Base-by-base conservation (phyloP, 2,888 invertebrate species). In the Cerceris rybyensis region DNA sequence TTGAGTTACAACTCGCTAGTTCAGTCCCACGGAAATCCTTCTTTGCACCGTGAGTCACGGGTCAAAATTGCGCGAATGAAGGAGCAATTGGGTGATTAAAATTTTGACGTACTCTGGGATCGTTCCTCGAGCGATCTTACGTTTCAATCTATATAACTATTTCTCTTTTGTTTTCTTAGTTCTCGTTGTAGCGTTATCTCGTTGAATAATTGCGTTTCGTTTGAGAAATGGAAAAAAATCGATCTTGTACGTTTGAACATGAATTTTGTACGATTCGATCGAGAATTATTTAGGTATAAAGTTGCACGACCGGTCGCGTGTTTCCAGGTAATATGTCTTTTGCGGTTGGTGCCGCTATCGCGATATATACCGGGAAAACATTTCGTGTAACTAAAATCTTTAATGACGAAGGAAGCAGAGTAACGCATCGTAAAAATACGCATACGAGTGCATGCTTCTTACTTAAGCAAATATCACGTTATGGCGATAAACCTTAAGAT, bases 11-110 rank as follows among this genome's bases (percentile, higher is more conserved):
- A 76, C 85, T 80, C 75, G 77, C 75, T 78, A 59, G 73, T 73
- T 86, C 64, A 82, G 80, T 86, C 86, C 83, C 86, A 86, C 82
- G 83, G 83, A 85, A 85, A 83, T 85, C 80, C 71, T 85, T 79
- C 71, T 77, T 67, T 69, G 60, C 75, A 41, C 63, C 68, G 72
- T 81, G 78, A 81, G 70, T 83, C 83, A 85, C 75, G 69, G 71
- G 63, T 63, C 59, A 61, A 77, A 70, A 68, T 70, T 55, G 54
- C 50, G 50, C 39, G 55, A 52, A 46, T 9, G 28, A 65, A 28
- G 59, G 55, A 52, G 8, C 42, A 7, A 70, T 66, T 57, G 52
- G 17, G 46, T 6, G 60, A 70, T 60, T 2, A 16, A 16, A 8
- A n/a, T 50, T 42, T n/a, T 43, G 14, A 55, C 5, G n/a, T 42